Conservation (phyloP, 2,888 invertebrate species). For the Catocala fraxini region DNA sequence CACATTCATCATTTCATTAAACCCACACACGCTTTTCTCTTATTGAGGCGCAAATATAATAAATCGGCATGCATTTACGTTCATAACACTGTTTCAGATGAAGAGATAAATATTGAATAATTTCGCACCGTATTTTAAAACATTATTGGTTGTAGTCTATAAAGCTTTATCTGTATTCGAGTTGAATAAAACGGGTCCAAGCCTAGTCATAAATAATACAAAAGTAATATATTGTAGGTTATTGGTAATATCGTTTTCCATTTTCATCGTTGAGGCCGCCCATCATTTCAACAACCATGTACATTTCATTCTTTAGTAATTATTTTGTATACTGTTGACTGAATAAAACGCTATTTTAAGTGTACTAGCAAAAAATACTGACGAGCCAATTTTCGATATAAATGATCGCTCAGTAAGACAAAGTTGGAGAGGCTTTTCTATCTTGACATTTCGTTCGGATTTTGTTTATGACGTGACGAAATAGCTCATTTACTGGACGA, state of each 20-base stretch:
- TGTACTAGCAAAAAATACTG: background rate
- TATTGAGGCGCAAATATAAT: no score
- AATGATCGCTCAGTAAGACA: background rate
- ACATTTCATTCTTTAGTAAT: background rate
- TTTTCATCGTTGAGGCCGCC: background rate
- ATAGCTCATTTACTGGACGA: slow-evolving; percentile 2
- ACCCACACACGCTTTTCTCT: no score
- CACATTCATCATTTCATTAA: no score
- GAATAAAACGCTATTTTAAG: background rate
- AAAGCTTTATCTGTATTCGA: slow-evolving; percentile 3
- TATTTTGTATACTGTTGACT: background rate
- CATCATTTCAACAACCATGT: background rate
- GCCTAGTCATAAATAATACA: slow-evolving; percentile 33
- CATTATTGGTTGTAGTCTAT: background rate
- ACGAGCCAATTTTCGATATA: background rate
- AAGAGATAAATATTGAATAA: background rate
- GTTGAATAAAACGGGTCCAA: background rate
- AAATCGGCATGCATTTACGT: no score
- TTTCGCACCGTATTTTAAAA: background rate
- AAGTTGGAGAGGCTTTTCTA: background rate
- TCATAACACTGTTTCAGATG: no score
- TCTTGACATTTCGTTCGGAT: background rate
- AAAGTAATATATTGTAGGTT: slow-evolving; percentile 4
- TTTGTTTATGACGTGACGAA: slow-evolving; percentile 8
- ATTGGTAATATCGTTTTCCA: slow-evolving; percentile 6